Conservation (phyloP, 2,113 vertebrate genomes). For the Peromyscus californicus region DNA sequence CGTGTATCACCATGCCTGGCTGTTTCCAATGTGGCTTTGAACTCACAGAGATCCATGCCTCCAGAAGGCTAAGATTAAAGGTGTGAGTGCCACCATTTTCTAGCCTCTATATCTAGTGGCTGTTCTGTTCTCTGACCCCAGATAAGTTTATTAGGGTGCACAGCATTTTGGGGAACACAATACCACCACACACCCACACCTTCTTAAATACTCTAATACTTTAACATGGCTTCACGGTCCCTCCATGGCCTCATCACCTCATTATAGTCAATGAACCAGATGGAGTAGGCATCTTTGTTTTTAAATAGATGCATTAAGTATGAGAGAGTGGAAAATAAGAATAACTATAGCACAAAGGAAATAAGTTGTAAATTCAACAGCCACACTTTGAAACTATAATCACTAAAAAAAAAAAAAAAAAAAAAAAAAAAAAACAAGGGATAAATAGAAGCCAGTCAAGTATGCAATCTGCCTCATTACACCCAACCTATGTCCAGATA, state of each 20-base stretch:
- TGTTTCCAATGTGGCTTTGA: too few relatives aligned
- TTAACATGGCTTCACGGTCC: constrained; percentile 15
- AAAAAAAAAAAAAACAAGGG: neutral
- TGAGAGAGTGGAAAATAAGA: neutral
- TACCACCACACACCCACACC: neutral
- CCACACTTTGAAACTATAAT: constrained; percentile 63
- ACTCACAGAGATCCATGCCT: too few relatives aligned
- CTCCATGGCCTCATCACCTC: neutral
- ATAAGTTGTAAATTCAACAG: constrained; percentile 56
- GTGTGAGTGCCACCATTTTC: too few relatives aligned
- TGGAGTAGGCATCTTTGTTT: neutral
- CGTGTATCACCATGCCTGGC: too few relatives aligned
- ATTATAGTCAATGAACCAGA: neutral
- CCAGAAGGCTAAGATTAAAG: too few relatives aligned
- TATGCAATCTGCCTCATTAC: constrained; percentile 52
- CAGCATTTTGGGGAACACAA: too few relatives aligned
- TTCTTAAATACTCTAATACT: neutral
- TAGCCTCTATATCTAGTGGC: too few relatives aligned
- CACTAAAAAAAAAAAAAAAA: constrained; percentile 32
- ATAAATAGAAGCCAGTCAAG: constrained; percentile 68
- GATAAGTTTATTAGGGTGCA: too few relatives aligned
- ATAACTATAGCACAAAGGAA: neutral
- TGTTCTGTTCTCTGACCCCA: too few relatives aligned
- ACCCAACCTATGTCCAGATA: constrained; percentile 71
- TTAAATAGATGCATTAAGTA: neutral